Evolutionary conservation across 2,797 vertebrate genomes (phyloP).

Genomic region (Ceryle rudis): DNA sequence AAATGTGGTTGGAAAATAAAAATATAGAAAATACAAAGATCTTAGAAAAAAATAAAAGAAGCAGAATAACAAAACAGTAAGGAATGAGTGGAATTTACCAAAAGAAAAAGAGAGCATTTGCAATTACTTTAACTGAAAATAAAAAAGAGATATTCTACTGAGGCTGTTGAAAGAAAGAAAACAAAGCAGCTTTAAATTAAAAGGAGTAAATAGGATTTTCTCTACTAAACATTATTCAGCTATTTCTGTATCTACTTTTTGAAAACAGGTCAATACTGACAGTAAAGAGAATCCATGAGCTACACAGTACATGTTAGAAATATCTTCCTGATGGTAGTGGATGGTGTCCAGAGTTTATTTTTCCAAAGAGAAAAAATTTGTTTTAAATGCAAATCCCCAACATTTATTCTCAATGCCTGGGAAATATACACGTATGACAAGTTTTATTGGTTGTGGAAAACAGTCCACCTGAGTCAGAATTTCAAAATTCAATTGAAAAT

Average conservation of each 20-base stretch:
- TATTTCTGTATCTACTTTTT: neutral
- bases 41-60: neutral
- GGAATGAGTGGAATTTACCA: neutral
- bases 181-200: neutral
- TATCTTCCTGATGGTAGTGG: neutral
- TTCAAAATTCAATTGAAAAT: neutral
- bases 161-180: neutral
- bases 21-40: neutral
- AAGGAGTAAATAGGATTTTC: neutral
- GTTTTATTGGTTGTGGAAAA: neutral
- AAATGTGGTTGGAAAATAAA: neutral
- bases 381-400: neutral
- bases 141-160: neutral
- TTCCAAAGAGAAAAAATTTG: neutral
- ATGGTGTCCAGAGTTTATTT: neutral
- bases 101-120: neutral
- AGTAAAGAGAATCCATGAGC: neutral
- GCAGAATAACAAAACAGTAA: neutral
- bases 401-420: neutral
- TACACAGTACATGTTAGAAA: neutral
- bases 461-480: neutral
- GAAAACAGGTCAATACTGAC: neutral
- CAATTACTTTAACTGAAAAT: slow-evolving; percentile 1
- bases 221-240: neutral
- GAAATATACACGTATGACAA: neutral